Conservation (phyloP, 2,797 vertebrate species). For the Bradypus variegatus region DNA sequence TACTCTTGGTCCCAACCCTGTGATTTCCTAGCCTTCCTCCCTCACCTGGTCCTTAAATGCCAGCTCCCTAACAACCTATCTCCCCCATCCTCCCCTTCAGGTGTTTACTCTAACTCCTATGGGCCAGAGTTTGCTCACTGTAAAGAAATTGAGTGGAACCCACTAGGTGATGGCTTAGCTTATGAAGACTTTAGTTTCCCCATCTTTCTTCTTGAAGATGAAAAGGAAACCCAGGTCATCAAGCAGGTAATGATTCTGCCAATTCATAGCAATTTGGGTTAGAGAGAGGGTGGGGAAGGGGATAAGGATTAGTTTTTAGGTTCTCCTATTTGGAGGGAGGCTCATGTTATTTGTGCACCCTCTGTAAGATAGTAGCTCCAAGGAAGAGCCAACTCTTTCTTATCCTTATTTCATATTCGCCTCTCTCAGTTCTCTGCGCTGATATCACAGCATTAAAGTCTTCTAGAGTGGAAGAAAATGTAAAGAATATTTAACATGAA, state of each 20-base stretch:
- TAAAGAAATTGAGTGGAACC: slow-evolving; percentile 82
- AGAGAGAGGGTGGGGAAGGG: neutral
- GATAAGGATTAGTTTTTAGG: neutral
- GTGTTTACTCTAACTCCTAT: slow-evolving; percentile 82
- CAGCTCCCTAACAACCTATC: neutral
- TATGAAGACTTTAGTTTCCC: slow-evolving; percentile 93
- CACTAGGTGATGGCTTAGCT: slow-evolving; percentile 80
- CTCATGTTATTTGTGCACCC: neutral
- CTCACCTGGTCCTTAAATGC: neutral
- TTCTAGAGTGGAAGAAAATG: neutral
- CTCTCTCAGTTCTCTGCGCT: neutral
- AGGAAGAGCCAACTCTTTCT: neutral
- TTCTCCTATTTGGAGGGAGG: neutral
- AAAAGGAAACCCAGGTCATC: slow-evolving; percentile 86
- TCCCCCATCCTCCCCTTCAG: slow-evolving; percentile 62
- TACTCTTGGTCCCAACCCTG: neutral
- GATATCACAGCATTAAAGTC: neutral
- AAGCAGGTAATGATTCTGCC: slow-evolving; percentile 78
- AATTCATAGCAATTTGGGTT: neutral
- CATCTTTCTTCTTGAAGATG: slow-evolving; percentile 88
- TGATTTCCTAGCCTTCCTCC: neutral
- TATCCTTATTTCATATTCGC: neutral
- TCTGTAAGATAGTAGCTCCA: neutral
- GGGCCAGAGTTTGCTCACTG: slow-evolving; percentile 83
- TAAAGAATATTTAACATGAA: neutral